Conservation (phyloP, 1,140 invertebrate species). For the Pseudomyrmex flavicornis region DNA sequence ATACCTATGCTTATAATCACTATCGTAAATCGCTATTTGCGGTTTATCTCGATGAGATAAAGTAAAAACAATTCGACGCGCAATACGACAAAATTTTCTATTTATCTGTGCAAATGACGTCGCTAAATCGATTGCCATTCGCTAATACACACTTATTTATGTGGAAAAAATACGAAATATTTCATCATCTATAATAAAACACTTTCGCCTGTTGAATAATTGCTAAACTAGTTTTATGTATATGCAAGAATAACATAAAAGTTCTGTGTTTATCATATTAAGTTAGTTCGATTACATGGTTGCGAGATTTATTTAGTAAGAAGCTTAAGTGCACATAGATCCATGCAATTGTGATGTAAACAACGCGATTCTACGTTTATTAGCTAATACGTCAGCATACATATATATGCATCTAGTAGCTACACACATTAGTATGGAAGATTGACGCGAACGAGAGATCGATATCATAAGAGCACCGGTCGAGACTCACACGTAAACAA, state of each 20-base stretch:
- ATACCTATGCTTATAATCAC: neutral
- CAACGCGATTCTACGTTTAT: conserved; percentile 1
- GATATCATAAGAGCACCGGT: neutral
- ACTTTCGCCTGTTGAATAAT: neutral
- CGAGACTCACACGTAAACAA: neutral
- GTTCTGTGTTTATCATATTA: neutral
- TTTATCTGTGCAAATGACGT: neutral
- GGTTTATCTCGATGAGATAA: neutral
- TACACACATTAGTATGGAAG: neutral
- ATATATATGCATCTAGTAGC: neutral
- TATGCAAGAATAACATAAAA: neutral
- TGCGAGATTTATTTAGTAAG: conserved; percentile 22
- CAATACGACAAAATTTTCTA: neutral
- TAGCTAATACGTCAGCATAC: neutral
- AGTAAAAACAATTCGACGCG: neutral
- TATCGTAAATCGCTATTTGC: neutral
- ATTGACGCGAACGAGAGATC: neutral
- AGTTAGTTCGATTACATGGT: neutral
- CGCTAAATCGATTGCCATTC: neutral
- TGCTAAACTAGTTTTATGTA: neutral
- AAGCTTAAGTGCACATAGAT: neutral
- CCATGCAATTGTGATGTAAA: neutral
- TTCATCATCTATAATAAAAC: too few species aligned
- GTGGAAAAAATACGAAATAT: too few species aligned
- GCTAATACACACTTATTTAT: neutral